These are phyloP conservation scores for Muntiacus reevesi DNA, from an alignment of 2,113 vertebrate genomes.

Conservation along the genomic window DNA sequence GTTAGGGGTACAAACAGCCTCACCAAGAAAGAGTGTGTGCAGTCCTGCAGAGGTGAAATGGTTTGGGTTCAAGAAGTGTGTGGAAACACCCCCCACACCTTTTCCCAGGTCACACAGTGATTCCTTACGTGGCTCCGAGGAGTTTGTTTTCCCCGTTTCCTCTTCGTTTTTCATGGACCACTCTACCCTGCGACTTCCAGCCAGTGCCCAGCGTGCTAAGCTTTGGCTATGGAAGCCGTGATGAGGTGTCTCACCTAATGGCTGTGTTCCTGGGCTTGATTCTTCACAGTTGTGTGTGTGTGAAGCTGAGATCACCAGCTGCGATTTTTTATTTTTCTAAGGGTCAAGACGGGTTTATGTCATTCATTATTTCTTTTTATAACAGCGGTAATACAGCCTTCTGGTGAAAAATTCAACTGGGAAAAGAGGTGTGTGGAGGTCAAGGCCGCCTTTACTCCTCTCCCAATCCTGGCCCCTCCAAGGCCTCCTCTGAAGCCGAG, in stretches of 20 bases:
- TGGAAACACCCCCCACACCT: neutral
- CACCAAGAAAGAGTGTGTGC: rapidly evolving
- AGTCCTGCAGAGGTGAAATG: rapidly evolving
- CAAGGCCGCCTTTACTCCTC: neutral
- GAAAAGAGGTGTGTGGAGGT: neutral
- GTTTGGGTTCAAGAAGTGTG: neutral
- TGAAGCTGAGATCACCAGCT: neutral
- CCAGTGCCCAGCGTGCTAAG: neutral
- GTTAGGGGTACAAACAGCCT: rapidly evolving
- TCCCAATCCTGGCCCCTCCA: rapidly evolving
- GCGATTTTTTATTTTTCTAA: neutral
- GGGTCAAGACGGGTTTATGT: neutral
- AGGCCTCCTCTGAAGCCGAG: neutral
- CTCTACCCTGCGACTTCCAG: neutral
- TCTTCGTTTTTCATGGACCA: neutral
- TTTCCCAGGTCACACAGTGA: neutral
- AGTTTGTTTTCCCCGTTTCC: neutral
- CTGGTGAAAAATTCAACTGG: neutral
- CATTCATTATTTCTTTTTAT: neutral
- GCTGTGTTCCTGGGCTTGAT: neutral
- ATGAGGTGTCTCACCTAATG: neutral
- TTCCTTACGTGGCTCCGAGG: neutral
- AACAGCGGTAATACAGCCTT: neutral
- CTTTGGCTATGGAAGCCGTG: neutral
- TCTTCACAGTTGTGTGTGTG: neutral